Evolutionary conservation across 2,113 vertebrate genomes (phyloP), one percentile per base, ranked within the genome.

Genomic region (Triplophysa siluroides): DNA sequence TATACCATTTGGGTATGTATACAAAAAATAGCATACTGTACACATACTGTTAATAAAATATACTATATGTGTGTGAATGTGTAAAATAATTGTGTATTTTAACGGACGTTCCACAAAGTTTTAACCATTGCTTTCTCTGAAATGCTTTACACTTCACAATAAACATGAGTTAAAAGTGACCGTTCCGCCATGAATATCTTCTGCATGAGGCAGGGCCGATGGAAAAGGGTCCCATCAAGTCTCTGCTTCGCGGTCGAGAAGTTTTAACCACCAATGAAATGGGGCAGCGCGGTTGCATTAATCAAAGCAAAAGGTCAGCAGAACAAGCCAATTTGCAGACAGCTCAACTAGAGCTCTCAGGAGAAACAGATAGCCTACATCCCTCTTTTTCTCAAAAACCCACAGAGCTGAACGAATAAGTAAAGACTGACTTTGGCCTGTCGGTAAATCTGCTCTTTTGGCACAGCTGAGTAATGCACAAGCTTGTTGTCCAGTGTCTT

Each of bases 301-400:
- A 92, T 93, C 92, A 93, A 88, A 88, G 84, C 80, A 72, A 92
- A 92, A 93, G 91, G 91, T 92, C 92, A 91, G 81, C 81, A 88
- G 90, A 89, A 91, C 92, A 93, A 93, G 88, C 90, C 90, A 91
- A 91, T 92, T 92, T 92, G 88, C 85, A 90, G 86, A 72, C 83
- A 77, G 87, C 85, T 88, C 89, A 81, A 83, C 83, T 81, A 89
- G 89, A 87, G 77, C 87, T 88, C 90, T 86, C 88, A 89, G 86
- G 87, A 90, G 86, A 90, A 90, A 92, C 90, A 88, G 91, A 91
- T 88, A 87, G 81, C 83, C 90, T 87, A 29, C 43, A 18, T 77
- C 58, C 19, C 26, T 76, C 79, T 63, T 56, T 50, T n/a, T 87
- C 86, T 86, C 83, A 87, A 13, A 82, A 85, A 76, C 71, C 75